Evolutionary conservation across 2,888 invertebrate genomes (phyloP), one percentile per base, ranked within the genome.

Genomic region (Conchocele bisecta): DNA sequence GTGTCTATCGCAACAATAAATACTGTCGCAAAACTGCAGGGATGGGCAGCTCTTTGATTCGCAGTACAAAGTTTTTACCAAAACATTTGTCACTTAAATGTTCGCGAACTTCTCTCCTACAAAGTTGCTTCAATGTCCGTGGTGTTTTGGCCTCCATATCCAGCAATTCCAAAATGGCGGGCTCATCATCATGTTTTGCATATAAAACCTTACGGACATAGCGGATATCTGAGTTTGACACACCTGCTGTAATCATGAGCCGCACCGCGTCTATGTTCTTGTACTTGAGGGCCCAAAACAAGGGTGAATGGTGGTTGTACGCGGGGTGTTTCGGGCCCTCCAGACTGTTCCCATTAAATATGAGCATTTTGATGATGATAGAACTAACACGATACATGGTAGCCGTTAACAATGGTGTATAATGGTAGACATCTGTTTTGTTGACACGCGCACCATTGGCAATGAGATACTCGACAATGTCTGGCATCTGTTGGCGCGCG

Each of bases 391-490:
- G 76, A 68, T 85, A 87, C 83, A 85, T 85, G 71, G 86, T 81
- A 20, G 85, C 85, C 26, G 86, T 80, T 24, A 87, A 78, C 17
- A 90, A 78, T 11, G 89, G 88, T n/a, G 87, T 86, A 69, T 89
- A 88, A 31, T 85, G 83, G 67, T 87, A 89, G 46, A 83, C 81
- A 59, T 90, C 89, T 35, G 85, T 83, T 63, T 86, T 86, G 79
- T 89, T 88, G 17, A 88, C 86, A 82, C 85, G 86, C 75, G 88
- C 88, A 81, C 88, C 86, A 74, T 86, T 84, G 35, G 69, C 69
- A 65, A 88, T 86, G 22, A 88, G 73, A 66, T 86, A 85, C 53
- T 86, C 84, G 37, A 86, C 86, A 22, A 86, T 59, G 56, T 86
- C 85, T 15, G 84, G 83, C 85, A 85, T 84, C 61, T 85, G 83